Evolutionary conservation across 2,113 vertebrate species (phyloP).

Genomic region (Hiodon alosoides): DNA sequence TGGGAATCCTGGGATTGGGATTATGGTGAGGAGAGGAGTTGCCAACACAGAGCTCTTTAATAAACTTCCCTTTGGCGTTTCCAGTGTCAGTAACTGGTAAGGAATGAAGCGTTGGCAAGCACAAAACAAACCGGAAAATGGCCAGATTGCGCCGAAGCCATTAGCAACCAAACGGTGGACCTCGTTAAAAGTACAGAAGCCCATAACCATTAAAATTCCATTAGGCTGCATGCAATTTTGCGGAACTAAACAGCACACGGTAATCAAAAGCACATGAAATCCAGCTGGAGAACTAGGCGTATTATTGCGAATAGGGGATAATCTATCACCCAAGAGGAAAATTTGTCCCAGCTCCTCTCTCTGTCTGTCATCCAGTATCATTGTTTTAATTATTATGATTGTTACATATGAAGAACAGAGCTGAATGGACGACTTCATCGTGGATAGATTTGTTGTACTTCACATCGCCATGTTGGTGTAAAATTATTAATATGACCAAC

Average conservation of each 20-base stretch:
- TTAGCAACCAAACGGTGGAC: constrained; percentile 79
- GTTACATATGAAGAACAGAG: constrained; percentile 68
- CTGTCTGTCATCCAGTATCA: constrained; percentile 56
- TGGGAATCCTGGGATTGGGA: constrained; percentile 38
- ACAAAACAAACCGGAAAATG: constrained; percentile 56
- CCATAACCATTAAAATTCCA: constrained; percentile 86
- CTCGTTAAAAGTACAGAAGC: constrained; percentile 77
- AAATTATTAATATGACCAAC: constrained; percentile 63
- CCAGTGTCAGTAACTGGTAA: constrained; percentile 49
- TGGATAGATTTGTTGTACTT: not conserved
- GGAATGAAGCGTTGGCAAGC: constrained; percentile 69
- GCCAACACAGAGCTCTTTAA: constrained; percentile 38
- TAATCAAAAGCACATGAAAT: constrained; percentile 87
- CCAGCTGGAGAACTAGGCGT: constrained; percentile 73
- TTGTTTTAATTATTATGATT: constrained; percentile 74
- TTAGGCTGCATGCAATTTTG: constrained; percentile 81
- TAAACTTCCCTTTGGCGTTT: constrained; percentile 64
- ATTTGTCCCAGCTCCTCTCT: constrained; percentile 59
- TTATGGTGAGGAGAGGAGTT: constrained; percentile 35
- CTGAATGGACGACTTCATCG: constrained; percentile 46
- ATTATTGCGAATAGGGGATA: constrained; percentile 78
- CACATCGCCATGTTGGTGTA: not conserved
- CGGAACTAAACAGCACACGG: constrained; percentile 81
- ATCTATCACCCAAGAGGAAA: constrained; percentile 79
- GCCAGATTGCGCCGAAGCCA: constrained; percentile 76